phyloP scores from a whole-genome alignment of 2,888 invertebrate species.

The Drosophila cyrtoloma region DNA sequence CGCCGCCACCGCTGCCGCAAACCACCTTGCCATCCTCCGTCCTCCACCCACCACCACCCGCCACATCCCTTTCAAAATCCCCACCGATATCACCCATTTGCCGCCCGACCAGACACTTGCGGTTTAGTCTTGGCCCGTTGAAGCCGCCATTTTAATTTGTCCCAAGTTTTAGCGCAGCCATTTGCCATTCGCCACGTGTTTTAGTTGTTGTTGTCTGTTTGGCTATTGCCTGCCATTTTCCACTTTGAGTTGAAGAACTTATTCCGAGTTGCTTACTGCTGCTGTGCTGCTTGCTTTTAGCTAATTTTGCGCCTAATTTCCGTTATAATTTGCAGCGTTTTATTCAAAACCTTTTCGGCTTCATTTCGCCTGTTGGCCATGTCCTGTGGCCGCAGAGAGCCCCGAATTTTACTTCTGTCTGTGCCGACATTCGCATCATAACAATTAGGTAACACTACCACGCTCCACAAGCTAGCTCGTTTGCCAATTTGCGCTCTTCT shows the following conservation, averaged over 20 bases:
- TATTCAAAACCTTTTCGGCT: conserved; percentile 70
- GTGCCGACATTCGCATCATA: conserved; percentile 67
- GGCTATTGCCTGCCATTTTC: conserved; percentile 41
- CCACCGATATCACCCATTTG: neutral
- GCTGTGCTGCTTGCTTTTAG: conserved; percentile 20
- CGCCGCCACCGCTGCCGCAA: neutral
- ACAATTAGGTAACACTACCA: conserved; percentile 62
- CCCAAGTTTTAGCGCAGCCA: conserved; percentile 60
- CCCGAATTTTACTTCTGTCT: conserved; percentile 41
- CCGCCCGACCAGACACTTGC: conserved; percentile 52
- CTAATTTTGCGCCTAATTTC: conserved; percentile 77
- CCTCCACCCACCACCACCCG: neutral
- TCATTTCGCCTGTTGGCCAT: conserved; percentile 50
- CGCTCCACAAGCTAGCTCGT: neutral
- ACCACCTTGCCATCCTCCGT: neutral
- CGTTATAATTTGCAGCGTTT: conserved; percentile 77
- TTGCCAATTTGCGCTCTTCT: conserved; percentile 22
- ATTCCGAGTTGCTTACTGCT: conserved; percentile 29
- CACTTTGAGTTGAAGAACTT: conserved; percentile 31
- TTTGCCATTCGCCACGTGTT: conserved; percentile 60
- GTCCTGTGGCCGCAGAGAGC: conserved; percentile 38
- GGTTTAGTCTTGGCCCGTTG: conserved; percentile 40
- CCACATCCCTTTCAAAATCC: neutral
- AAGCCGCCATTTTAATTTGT: conserved; percentile 73
- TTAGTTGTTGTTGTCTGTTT: conserved; percentile 17